Evolutionary conservation across 2,888 invertebrate genomes (phyloP), one percentile per base, ranked within the genome.

Genomic region (Dynastes hyllus): DNA sequence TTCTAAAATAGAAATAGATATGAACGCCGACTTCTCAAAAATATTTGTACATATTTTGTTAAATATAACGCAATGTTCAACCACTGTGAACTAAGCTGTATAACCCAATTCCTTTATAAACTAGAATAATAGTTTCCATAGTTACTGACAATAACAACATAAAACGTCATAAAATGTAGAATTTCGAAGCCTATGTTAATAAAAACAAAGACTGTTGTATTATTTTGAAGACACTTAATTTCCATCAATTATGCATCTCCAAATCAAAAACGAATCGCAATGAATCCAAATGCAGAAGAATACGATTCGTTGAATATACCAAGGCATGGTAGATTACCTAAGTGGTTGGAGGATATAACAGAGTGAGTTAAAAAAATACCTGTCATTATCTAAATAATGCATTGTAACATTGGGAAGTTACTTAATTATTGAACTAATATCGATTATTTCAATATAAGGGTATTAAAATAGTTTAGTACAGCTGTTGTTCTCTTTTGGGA

Each of bases 261-360:
- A 40, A 61, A 27, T 61, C 8, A 45, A 58, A 16, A 58, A 45
- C 9, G 50, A 50, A 51, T 76, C 32, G 58, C 66, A 45, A 77
- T 77, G 77, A 69, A 77, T 45, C 77, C 77, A 11, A 58, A 77
- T 69, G 77, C 53, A 1, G 67, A 78, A 50, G 73, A 69, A 22
- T 78, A 78, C 27, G 69, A 79, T 63, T 78, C 81, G 16, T 76
- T 81, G 9, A 79, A 79, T 58, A 76, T 80, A 22, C 81, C 81
- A 11, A 76, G 76, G n/a, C 81, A 81, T 66, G 81, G 81, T 27
- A 79, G 69, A 27, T 22, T 89, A 69, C 89, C 89, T 37, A 87
- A 87, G 83, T 89, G 89, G 89, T 82, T 89, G 58, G 87, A 87
- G 81, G 89, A 89, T 73, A 87, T 89, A 81, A 86, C 88, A 3